These are phyloP conservation scores for Latrodectus elegans DNA, from an alignment of 2,888 invertebrate species.

Conservation along the genomic window DNA sequence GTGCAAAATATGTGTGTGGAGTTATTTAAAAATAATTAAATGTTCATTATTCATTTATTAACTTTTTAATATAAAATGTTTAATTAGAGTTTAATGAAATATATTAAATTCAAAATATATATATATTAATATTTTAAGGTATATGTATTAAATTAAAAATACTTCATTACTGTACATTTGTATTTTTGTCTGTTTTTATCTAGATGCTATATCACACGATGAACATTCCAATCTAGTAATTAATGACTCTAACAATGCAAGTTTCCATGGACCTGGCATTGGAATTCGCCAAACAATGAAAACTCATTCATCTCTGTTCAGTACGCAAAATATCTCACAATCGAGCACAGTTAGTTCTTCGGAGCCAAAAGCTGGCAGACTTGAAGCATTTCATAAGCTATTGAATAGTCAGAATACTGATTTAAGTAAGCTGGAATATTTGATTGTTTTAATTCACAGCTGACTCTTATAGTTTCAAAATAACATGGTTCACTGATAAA, in stretches of 20 bases:
- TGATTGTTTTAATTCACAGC: background rate
- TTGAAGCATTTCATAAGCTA: slow-evolving; percentile 88
- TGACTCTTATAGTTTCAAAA: too few species aligned
- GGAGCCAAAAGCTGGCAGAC: slow-evolving; percentile 80
- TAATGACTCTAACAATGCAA: background rate
- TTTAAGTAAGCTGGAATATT: slow-evolving; percentile 76
- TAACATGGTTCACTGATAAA: too few species aligned
- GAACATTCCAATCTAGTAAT: background rate
- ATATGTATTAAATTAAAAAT: background rate
- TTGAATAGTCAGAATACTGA: slow-evolving; percentile 86
- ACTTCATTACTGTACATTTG: background rate
- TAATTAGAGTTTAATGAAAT: too few species aligned
- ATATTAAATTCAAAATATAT: background rate
- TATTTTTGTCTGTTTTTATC: background rate
- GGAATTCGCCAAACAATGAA: slow-evolving; percentile 73
- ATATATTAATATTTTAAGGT: too few species aligned
- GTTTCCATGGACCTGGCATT: slow-evolving; percentile 74
- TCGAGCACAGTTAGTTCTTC: slow-evolving; percentile 71
- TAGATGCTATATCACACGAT: slow-evolving; percentile 11
- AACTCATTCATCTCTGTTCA: slow-evolving; percentile 22
- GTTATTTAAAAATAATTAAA: too few species aligned
- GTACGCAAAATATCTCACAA: slow-evolving; percentile 27
- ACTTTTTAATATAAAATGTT: too few species aligned
- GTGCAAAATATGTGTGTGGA: too few species aligned
- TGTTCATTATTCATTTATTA: too few species aligned